Conservation (phyloP, 2,113 vertebrate genomes). For the Clarias magur region DNA sequence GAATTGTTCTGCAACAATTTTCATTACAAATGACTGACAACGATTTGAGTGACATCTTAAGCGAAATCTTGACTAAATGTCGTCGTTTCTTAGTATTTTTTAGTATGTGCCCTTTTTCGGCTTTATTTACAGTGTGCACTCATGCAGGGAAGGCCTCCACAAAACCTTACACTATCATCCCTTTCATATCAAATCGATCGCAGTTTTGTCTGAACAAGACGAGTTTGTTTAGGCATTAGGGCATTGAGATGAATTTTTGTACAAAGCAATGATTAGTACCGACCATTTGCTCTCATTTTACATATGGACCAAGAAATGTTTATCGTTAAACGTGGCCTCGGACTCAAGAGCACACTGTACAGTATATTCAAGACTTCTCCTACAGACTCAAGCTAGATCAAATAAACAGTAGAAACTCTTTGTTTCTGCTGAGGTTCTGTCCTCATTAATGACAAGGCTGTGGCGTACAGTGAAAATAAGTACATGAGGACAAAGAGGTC, state of each 20-base stretch:
- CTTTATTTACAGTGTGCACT: not conserved
- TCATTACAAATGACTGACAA: not conserved
- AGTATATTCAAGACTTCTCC: not conserved
- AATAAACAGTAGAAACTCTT: not conserved
- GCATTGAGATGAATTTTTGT: not conserved
- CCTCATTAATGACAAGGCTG: not conserved
- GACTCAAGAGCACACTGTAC: not conserved
- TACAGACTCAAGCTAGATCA: too few relatives aligned
- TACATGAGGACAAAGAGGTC: not conserved
- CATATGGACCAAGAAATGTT: not conserved
- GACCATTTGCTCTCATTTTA: not conserved
- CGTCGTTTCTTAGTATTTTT: not conserved
- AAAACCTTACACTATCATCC: not conserved
- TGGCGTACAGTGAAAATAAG: not conserved
- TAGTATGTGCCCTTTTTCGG: not conserved
- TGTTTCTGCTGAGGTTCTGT: not conserved
- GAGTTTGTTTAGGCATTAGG: not conserved
- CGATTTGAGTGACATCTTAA: not conserved
- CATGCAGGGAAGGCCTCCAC: not conserved
- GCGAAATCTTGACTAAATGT: not conserved
- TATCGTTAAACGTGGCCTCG: not conserved
- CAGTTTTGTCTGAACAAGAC: not conserved
- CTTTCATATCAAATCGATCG: not conserved
- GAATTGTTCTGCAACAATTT: not conserved
- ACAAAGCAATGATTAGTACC: not conserved